Evolutionary conservation across 2,113 vertebrate species (phyloP).

Genomic region (Progne subis): DNA sequence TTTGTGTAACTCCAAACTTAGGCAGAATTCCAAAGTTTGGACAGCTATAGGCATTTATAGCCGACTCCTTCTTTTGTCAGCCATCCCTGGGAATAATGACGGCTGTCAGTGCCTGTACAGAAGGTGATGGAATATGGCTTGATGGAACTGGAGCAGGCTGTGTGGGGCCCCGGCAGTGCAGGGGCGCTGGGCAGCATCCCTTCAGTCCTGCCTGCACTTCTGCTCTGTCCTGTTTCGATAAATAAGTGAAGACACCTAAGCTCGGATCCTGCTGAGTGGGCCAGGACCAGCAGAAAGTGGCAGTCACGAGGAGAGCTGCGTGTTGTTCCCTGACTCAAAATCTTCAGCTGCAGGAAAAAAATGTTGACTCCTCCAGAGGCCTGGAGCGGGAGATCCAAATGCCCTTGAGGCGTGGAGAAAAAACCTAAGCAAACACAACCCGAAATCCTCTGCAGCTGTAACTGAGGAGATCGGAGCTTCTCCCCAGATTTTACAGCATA

Average conservation of each 20-base stretch:
- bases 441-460: neutral
- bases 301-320: neutral
- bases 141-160: conserved; percentile 28
- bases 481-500: neutral
- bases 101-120: neutral
- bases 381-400: neutral
- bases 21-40: neutral
- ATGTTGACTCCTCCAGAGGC: neutral
- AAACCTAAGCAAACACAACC: neutral
- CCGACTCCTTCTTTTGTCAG: neutral
- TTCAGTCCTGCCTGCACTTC: neutral
- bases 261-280: neutral
- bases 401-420: neutral
- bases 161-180: neutral
- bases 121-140: conserved; percentile 25
- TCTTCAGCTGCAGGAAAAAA: conserved; percentile 27
- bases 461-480: neutral
- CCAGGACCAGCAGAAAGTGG: neutral
- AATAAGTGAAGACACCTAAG: neutral
- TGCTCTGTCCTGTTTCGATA: neutral
- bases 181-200: neutral
- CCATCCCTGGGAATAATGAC: neutral
- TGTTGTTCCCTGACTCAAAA: neutral
- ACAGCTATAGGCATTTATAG: neutral
- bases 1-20: neutral